Conservation (phyloP, 2,888 invertebrate genomes). For the Drosophila nigricruria region DNA sequence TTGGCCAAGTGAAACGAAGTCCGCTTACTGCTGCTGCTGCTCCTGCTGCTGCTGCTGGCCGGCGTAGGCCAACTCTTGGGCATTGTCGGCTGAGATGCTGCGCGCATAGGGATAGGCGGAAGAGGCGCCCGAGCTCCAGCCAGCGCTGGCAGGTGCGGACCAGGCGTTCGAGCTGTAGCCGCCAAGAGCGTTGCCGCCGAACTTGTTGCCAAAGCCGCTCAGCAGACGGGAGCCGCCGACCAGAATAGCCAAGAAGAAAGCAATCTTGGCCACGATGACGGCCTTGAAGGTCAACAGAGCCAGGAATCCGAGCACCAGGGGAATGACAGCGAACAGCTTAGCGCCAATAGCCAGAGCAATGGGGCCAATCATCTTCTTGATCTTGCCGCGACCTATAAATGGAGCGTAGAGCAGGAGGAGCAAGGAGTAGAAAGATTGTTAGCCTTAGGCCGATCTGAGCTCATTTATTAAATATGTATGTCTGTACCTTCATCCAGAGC, state of each 20-base stretch:
- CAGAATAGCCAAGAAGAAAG: slow-evolving; percentile 90
- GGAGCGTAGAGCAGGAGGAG: not conserved
- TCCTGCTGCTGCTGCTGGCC: slow-evolving; percentile 85
- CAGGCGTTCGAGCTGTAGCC: slow-evolving; percentile 74
- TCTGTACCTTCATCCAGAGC: slow-evolving; percentile 91
- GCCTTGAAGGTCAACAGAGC: slow-evolving; percentile 92
- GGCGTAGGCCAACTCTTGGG: slow-evolving; percentile 90
- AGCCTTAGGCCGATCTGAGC: not conserved
- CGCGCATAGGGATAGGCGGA: slow-evolving; percentile 86
- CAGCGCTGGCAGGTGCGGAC: slow-evolving; percentile 70
- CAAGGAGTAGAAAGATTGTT: not conserved
- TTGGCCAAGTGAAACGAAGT: slow-evolving; percentile 33
- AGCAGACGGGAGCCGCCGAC: slow-evolving; percentile 90
- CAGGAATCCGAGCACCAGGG: slow-evolving; percentile 90
- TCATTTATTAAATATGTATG: not conserved
- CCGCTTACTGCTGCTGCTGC: slow-evolving; percentile 23
- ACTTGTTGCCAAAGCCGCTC: slow-evolving; percentile 86
- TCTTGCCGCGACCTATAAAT: slow-evolving; percentile 89
- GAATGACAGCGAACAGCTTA: slow-evolving; percentile 90
- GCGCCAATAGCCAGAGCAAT: slow-evolving; percentile 89
- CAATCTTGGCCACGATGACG: slow-evolving; percentile 91
- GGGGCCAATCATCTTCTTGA: slow-evolving; percentile 90
- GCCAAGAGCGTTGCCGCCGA: slow-evolving; percentile 76
- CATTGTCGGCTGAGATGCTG: slow-evolving; percentile 87
- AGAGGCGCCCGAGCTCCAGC: slow-evolving; percentile 79